Percentiles rank a stretch among this genome's conserved stretches.
Evolutionary conservation across 2,888 invertebrate genomes (phyloP).

Genomic region (Meganola albula): DNA sequence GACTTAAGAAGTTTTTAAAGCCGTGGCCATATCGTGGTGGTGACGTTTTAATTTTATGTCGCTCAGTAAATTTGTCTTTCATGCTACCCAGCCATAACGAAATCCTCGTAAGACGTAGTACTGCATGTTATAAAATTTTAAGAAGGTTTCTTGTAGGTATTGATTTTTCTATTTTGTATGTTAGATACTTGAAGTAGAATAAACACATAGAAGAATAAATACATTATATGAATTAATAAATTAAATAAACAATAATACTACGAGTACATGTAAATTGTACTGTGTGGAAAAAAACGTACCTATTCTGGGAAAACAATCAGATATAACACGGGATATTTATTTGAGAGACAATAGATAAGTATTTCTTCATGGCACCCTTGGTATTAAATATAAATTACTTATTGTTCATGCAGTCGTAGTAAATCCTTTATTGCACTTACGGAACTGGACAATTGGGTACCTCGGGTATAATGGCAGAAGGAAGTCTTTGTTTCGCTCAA

Average conservation of each 20-base stretch:
- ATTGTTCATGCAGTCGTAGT: slow-evolving; percentile 55
- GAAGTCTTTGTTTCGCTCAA: slow-evolving; percentile 44
- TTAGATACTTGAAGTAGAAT: too few relatives aligned
- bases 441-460: slow-evolving; percentile 25
- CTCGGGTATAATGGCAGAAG: slow-evolving; percentile 15
- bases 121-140: slow-evolving; percentile 34
- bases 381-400: slow-evolving; percentile 45
- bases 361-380: slow-evolving; percentile 48
- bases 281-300: too few relatives aligned
- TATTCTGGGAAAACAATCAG: slow-evolving; percentile 44
- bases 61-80: slow-evolving; percentile 60
- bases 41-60: slow-evolving; percentile 64
- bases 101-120: slow-evolving; percentile 39
- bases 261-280: too few relatives aligned
- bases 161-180: too few relatives aligned
- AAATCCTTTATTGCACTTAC: slow-evolving; percentile 37
- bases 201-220: too few relatives aligned
- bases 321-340: slow-evolving; percentile 33
- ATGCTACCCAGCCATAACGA: slow-evolving; percentile 42
- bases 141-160: too few relatives aligned
- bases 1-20: slow-evolving; percentile 66
- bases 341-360: slow-evolving; percentile 28
- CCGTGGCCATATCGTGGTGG: slow-evolving; percentile 42
- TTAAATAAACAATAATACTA: too few relatives aligned
- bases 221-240: too few relatives aligned